These are phyloP conservation scores for Metacarcinus magister DNA, from an alignment of 2,888 invertebrate species.

Conservation along the genomic window DNA sequence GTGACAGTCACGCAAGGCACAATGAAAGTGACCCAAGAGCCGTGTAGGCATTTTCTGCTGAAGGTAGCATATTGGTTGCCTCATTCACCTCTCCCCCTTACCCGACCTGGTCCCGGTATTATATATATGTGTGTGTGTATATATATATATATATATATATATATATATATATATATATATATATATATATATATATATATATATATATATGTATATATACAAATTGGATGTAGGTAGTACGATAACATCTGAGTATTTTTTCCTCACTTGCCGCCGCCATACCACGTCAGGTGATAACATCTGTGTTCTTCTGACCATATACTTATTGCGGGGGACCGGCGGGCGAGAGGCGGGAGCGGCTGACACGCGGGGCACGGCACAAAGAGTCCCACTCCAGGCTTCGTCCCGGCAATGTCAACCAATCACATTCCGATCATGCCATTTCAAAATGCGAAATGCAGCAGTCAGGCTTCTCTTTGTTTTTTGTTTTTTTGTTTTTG, in stretches of 20 bases:
- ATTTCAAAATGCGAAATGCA: background rate
- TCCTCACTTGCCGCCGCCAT: background rate
- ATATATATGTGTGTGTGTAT: slow-evolving; percentile 54
- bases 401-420: background rate
- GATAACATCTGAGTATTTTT: background rate
- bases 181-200: slow-evolving; percentile 62
- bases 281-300: background rate
- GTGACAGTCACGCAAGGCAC: background rate
- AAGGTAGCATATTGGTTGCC: too few relatives aligned
- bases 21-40: background rate
- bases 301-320: background rate
- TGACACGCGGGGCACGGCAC: background rate
- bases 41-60: too few relatives aligned
- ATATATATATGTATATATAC: background rate
- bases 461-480: background rate
- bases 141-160: slow-evolving; percentile 63
- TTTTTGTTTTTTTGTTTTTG: background rate
- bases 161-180: slow-evolving; percentile 65
- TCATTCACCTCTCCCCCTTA: too few relatives aligned
- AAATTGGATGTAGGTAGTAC: background rate
- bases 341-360: slow-evolving; percentile 6
- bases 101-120: too few relatives aligned
- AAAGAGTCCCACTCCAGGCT: background rate
- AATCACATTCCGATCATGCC: slow-evolving; percentile 19
- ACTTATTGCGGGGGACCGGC: slow-evolving; percentile 9